These are phyloP conservation scores for Luehdorfia chinensis DNA, from an alignment of 1,140 invertebrate genomes.

Conservation along the genomic window DNA sequence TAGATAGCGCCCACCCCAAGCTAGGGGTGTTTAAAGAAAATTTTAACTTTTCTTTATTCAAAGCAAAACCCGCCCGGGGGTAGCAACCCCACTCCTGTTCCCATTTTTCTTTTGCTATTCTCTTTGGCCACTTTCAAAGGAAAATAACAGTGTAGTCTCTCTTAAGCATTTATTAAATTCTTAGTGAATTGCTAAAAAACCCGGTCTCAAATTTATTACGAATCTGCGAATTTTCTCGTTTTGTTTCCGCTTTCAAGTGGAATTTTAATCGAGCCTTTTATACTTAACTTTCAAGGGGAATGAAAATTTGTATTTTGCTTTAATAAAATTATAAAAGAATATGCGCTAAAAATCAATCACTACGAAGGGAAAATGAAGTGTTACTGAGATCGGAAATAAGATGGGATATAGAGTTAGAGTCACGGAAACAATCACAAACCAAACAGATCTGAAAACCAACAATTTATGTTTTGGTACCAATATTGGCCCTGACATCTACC, in stretches of 20 bases:
- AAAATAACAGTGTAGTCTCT: conserved; percentile 51
- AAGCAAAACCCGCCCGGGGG: conserved; percentile 34
- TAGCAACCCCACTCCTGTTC: conserved; percentile 24
- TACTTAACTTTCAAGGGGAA: conserved; percentile 6
- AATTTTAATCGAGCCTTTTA: conserved; percentile 19
- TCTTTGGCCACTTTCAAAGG: conserved; percentile 63
- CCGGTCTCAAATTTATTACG: conserved; percentile 38
- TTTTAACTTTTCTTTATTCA: conserved; percentile 75
- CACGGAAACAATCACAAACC: too few species aligned
- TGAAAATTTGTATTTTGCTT: too few species aligned
- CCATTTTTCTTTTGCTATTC: conserved; percentile 65
- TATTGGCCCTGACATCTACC: too few species aligned
- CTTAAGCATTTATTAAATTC: conserved; percentile 70
- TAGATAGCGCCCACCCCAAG: conserved; percentile 51
- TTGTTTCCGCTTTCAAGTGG: conserved; percentile 22
- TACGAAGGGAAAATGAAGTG: too few species aligned
- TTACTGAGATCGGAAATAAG: too few species aligned
- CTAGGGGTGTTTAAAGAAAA: conserved; percentile 58
- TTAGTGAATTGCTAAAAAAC: conserved; percentile 62
- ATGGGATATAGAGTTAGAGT: too few species aligned
- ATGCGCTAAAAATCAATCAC: too few species aligned
- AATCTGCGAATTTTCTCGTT: conserved; percentile 22
- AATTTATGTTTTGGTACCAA: too few species aligned
- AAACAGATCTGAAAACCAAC: too few species aligned
- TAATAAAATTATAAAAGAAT: too few species aligned